phyloP scores from a whole-genome alignment of 1,140 invertebrate species.

The Dreissena polymorpha region DNA sequence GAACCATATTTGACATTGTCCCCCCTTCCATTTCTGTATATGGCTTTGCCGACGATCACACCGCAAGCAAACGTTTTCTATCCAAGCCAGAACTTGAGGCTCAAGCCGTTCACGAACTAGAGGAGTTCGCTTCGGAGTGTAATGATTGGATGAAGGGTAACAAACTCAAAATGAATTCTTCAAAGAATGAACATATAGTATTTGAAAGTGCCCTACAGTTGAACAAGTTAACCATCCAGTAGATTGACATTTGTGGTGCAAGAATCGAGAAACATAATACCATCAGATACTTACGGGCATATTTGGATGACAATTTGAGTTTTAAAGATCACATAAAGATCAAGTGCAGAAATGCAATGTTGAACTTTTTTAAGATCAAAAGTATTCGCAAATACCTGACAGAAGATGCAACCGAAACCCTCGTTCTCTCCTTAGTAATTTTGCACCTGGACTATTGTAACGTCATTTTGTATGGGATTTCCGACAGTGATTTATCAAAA shows the following conservation, averaged over 20 bases:
- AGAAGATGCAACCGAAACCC: conserved; percentile 25
- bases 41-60: conserved; percentile 42
- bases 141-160: conserved; percentile 38
- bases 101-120: background rate
- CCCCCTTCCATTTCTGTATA: conserved; percentile 40
- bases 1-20: conserved; percentile 52
- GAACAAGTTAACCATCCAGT: background rate
- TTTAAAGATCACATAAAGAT: conserved; percentile 35
- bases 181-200: conserved; percentile 29
- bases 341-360: conserved; percentile 11
- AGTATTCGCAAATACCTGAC: conserved; percentile 26
- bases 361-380: conserved; percentile 27
- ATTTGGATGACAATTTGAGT: conserved; percentile 13
- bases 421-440: conserved; percentile 31
- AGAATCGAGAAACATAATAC: conserved; percentile 10
- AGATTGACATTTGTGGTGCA: conserved; percentile 5
- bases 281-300: conserved; percentile 28
- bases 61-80: conserved; percentile 19
- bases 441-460: conserved; percentile 21
- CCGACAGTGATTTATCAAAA: conserved; percentile 9
- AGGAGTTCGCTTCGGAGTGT: no score
- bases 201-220: conserved; percentile 10
- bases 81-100: no score
- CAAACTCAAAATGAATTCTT: conserved; percentile 34
- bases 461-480: conserved; percentile 10